Evolutionary conservation across 2,113 vertebrate species (phyloP).

Genomic region (Archilochus colubris): DNA sequence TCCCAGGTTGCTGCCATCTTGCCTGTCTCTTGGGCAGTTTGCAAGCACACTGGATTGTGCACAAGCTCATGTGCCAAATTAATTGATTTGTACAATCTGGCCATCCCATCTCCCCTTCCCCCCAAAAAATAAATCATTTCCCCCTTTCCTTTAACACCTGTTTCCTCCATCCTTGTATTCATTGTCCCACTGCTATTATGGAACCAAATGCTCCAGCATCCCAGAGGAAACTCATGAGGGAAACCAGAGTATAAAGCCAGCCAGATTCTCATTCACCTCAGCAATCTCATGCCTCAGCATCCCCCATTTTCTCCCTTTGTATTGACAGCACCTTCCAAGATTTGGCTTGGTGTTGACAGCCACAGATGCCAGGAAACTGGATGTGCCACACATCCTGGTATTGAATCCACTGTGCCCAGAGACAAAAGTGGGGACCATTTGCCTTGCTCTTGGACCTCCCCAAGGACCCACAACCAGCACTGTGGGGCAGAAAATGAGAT

Average conservation of each 20-base stretch:
- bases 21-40: background rate
- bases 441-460: background rate
- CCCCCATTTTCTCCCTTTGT: background rate
- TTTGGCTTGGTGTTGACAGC: rapidly evolving
- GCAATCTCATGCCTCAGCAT: background rate
- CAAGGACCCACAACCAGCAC: background rate
- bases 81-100: background rate
- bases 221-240: constrained; percentile 53
- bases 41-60: background rate
- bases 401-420: background rate
- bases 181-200: constrained; percentile 22
- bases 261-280: background rate
- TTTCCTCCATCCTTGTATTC: constrained; percentile 32
- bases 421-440: rapidly evolving
- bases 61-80: background rate
- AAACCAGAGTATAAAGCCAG: background rate
- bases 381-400: background rate
- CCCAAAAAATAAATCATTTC: background rate
- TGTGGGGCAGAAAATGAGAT: background rate
- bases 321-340: background rate
- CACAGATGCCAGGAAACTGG: no score
- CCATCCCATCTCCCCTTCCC: constrained; percentile 3
- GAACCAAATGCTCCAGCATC: background rate
- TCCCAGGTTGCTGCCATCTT: background rate
- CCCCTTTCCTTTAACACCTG: constrained; percentile 46